Evolutionary conservation across 2,113 vertebrate species (phyloP).

Genomic region (Psilopsiagon aymara): DNA sequence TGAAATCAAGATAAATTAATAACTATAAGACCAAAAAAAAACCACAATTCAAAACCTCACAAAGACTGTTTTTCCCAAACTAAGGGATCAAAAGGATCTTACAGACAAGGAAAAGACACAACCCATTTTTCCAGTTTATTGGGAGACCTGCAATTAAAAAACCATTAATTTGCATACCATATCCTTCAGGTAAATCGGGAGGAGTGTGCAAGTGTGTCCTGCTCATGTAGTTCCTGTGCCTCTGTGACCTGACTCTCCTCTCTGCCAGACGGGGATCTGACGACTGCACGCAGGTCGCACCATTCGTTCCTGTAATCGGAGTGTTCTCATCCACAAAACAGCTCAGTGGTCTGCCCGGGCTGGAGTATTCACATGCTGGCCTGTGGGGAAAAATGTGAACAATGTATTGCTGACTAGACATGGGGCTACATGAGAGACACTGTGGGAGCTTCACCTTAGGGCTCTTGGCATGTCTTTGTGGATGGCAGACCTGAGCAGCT

Average conservation of each 20-base stretch:
- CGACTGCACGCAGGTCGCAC: constrained; percentile 85
- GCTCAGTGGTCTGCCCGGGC: constrained; percentile 92
- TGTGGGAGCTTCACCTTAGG: neutral
- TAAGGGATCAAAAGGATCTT: neutral
- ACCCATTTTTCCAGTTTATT: neutral
- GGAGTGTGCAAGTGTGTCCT: constrained; percentile 94
- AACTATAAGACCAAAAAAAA: neutral
- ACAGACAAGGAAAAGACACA: accelerated
- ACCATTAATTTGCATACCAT: constrained; percentile 78
- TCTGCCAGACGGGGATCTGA: constrained; percentile 86
- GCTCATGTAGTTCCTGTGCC: constrained; percentile 97
- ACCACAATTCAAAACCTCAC: neutral
- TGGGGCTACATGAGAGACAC: accelerated
- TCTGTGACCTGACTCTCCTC: constrained; percentile 90
- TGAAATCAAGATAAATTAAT: constrained; percentile 49
- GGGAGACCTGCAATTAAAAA: neutral
- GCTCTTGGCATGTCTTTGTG: neutral
- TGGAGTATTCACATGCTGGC: constrained; percentile 94
- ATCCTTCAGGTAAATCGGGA: constrained; percentile 93
- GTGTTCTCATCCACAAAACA: constrained; percentile 96
- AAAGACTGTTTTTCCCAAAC: neutral
- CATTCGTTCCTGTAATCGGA: constrained; percentile 88
- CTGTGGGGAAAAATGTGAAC: constrained; percentile 62
- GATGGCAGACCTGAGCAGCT: neutral
- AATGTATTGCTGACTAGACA: neutral